Evolutionary conservation across 2,113 vertebrate species (phyloP).

Genomic region (Acrocephalus kingi): DNA sequence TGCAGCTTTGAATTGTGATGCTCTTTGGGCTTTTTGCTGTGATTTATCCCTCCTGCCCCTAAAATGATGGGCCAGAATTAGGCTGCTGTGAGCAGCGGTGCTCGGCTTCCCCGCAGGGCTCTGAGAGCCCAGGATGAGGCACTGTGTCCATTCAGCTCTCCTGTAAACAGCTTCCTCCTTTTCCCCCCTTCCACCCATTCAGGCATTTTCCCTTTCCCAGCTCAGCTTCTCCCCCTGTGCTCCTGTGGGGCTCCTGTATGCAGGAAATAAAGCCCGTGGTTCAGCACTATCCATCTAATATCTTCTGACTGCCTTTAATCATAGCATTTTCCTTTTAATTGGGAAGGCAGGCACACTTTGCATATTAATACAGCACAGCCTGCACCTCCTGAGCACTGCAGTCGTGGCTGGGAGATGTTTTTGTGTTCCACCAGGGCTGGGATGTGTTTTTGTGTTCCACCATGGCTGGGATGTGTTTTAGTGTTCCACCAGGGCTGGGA

Average conservation of each 20-base stretch:
- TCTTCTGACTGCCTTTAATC: constrained; percentile 70
- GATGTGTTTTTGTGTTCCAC: too few relatives aligned
- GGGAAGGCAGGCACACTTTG: constrained; percentile 68
- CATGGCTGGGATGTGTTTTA: neutral
- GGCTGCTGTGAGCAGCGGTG: neutral
- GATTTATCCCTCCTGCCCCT: neutral
- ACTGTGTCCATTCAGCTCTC: neutral
- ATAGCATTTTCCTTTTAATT: constrained; percentile 71
- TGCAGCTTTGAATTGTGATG: neutral
- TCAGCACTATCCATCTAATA: constrained; percentile 65
- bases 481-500: neutral
- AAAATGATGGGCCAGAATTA: neutral
- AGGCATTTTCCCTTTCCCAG: constrained; percentile 5
- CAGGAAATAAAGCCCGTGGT: constrained; percentile 33
- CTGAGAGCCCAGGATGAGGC: neutral
- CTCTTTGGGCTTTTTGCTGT: neutral
- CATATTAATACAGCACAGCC: constrained; percentile 62
- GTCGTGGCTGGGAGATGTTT: neutral
- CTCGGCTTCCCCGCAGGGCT: neutral
- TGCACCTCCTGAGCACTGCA: constrained; percentile 7
- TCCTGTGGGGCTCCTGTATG: constrained; percentile 51
- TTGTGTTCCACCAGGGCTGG: too few relatives aligned
- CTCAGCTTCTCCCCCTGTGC: neutral
- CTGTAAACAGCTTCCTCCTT: neutral
- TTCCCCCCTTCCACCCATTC: neutral